phyloP scores from a whole-genome alignment of 2,797 vertebrate genomes.

The Todus mexicanus region DNA sequence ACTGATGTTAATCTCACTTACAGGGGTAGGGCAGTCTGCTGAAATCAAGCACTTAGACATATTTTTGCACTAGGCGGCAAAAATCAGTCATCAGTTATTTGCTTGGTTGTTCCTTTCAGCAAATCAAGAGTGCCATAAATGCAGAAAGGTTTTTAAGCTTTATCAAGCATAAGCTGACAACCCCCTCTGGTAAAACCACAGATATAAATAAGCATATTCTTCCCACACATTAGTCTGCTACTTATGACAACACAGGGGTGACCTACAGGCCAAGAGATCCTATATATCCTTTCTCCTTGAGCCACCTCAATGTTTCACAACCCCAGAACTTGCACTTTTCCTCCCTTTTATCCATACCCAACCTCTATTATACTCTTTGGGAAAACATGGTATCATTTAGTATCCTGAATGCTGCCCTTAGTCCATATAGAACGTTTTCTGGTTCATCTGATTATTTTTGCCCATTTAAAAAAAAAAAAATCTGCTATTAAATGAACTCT shows the following conservation, averaged over 20 bases:
- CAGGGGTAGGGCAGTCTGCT: not conserved
- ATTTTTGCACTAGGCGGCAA: conserved; percentile 9
- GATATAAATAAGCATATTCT: conserved; percentile 46
- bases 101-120: conserved; percentile 39
- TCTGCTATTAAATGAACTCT: not conserved
- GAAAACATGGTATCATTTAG: not conserved
- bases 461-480: not conserved
- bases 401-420: not conserved
- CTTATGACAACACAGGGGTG: conserved; percentile 5
- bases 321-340: not conserved
- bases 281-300: not conserved
- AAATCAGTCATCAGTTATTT: conserved; percentile 56
- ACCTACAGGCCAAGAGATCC: conserved; percentile 4
- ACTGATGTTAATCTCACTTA: not conserved
- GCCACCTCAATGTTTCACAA: not conserved
- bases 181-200: conserved; percentile 47
- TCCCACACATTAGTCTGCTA: conserved; percentile 24
- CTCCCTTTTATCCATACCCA: not conserved
- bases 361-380: not conserved
- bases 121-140: conserved; percentile 28
- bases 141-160: conserved; percentile 52
- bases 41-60: not conserved
- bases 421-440: not conserved
- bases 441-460: not conserved
- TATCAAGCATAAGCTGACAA: conserved; percentile 57